Evolutionary conservation across 2,888 invertebrate species (phyloP), one percentile per base, ranked within the genome.

Genomic region (Rhagium mordax): DNA sequence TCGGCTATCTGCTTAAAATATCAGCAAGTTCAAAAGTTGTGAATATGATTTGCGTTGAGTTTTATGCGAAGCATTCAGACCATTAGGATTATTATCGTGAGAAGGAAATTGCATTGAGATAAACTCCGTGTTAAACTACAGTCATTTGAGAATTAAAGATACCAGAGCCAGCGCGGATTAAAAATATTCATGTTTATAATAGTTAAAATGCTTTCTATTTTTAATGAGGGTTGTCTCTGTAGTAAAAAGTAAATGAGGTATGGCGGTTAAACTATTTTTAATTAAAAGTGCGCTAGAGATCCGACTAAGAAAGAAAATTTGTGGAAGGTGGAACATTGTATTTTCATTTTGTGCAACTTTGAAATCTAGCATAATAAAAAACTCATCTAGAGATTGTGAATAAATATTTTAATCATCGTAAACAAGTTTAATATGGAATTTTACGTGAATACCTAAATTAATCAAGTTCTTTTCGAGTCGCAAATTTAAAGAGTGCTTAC

Each of bases 331-430:
- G 2, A n/a, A 41, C n/a, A 3, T 41, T 41, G 41, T 41, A 3
- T 41, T 41, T n/a, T n/a, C 41, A 41, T 41, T 41, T 41, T 41
- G 3, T 41, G n/a, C 3, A 41, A 41, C 41, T 41, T n/a, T 41
- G 41, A 41, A 55, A 55, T n/a, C n/a, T 24, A n/a, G 24, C n/a
- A n/a, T 55, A 55, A 55, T 55, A 21, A 55, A 55, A 49, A 55
- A 20, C 24, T 21, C 24, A n/a, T 21, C n/a, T 4, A 55, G 21
- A 13, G 6, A n/a, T 24, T 10, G n/a, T 21, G 20, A 55, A 55
- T 55, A 24, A 20, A 55, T 55, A 55, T 55, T 55, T 55, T 21
- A 24, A 55, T 21, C 21, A 21, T n/a, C 55, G n/a, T 21, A 55
- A 55, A 55, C 55, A n/a, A 4, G 41, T 41, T 41, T 41, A n/a